phyloP scores from a whole-genome alignment of 2,888 invertebrate species.

The Dynastes hyllus region DNA sequence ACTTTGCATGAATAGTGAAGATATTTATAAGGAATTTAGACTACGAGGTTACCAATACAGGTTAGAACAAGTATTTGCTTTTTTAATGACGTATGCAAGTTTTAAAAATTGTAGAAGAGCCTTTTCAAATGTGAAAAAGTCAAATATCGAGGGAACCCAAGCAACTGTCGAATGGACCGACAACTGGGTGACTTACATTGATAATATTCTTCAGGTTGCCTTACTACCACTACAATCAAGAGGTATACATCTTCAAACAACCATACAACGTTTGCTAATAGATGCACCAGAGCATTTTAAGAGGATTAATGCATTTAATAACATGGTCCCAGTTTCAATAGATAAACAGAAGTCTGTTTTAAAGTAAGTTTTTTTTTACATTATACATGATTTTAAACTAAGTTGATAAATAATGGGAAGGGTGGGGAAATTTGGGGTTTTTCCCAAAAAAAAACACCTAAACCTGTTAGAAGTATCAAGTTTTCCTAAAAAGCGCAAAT shows the following conservation, averaged over 20 bases:
- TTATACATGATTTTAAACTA: no score
- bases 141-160: slow-evolving; percentile 58
- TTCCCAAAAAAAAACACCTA: no score
- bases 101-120: no score
- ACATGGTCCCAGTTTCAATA: slow-evolving; percentile 60
- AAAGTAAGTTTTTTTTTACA: no score
- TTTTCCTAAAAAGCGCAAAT: slow-evolving; percentile 76
- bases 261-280: slow-evolving; percentile 51
- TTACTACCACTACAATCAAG: slow-evolving; percentile 80
- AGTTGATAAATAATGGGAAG: no score
- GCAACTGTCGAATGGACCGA: slow-evolving; percentile 80
- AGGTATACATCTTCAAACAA: slow-evolving; percentile 82
- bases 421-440: no score
- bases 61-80: slow-evolving; percentile 35
- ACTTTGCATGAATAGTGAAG: slow-evolving; percentile 64
- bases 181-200: slow-evolving; percentile 92
- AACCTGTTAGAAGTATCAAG: slow-evolving; percentile 86
- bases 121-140: no score
- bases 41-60: slow-evolving; percentile 77
- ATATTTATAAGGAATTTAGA: slow-evolving; percentile 80
- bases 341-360: slow-evolving; percentile 66
- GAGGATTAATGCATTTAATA: slow-evolving; percentile 34
- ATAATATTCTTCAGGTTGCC: slow-evolving; percentile 88
- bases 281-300: slow-evolving; percentile 54
- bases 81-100: no score